Evolutionary conservation across 2,797 vertebrate genomes (phyloP).

Genomic region (Lagocephalus sceleratus): DNA sequence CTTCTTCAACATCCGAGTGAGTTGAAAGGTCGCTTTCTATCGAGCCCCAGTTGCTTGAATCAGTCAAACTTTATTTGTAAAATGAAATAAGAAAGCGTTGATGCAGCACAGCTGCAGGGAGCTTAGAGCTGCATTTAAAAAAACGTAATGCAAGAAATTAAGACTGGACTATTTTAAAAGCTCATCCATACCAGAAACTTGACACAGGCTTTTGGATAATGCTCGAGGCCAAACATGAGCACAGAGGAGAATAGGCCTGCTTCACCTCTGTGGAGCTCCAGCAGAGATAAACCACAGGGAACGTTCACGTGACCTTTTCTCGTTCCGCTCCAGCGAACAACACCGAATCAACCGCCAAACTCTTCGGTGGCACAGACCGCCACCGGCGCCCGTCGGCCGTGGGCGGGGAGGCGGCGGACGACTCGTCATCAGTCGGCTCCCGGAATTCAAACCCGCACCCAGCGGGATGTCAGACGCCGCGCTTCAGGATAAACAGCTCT

Average conservation of each 20-base stretch:
- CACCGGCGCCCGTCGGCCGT: conserved; percentile 69
- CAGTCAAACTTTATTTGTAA: no score
- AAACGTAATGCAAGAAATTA: background rate
- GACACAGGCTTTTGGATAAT: no score
- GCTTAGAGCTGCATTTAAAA: no score
- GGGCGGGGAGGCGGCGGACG: conserved; percentile 58
- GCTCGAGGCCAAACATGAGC: no score
- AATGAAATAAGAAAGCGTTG: no score
- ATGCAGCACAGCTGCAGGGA: no score
- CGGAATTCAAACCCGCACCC: conserved; percentile 35
- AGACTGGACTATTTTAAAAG: no score
- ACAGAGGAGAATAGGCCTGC: no score
- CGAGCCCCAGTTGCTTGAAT: background rate
- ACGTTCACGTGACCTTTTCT: background rate
- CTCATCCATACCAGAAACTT: no score
- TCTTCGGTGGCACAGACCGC: conserved; percentile 68
- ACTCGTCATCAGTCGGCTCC: conserved; percentile 38
- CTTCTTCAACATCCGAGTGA: conserved; percentile 49
- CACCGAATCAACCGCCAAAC: conserved; percentile 71
- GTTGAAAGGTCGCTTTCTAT: conserved; percentile 10
- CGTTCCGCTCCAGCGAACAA: conserved; percentile 60
- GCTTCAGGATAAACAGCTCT: conserved; percentile 46
- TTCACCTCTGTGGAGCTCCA: no score
- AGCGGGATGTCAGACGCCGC: conserved; percentile 30
- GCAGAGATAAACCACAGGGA: no score